Base-by-base conservation (phyloP, 2,888 invertebrate genomes). In the Heteromurus nitidus region DNA sequence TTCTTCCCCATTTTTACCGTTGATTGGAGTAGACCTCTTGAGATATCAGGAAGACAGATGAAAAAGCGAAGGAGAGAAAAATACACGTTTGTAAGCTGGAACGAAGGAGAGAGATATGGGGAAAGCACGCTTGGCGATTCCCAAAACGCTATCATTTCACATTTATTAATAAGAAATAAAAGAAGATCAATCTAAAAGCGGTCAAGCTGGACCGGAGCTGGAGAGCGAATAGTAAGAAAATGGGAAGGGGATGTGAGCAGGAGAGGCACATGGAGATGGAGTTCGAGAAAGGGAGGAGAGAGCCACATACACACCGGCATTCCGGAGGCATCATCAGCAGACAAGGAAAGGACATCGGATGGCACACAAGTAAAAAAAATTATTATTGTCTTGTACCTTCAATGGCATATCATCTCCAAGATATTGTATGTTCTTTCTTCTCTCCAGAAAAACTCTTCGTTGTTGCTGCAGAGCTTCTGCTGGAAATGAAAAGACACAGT, bases 11-110 rank as follows among this genome's bases (percentile, higher is more conserved):
- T 81, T 75, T 81, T 74, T 55, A 47, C 73, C 69, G 74, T 50
- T 81, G 81, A 81, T 81, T 81, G 70, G 70, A 75, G 69, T 70
- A 36, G 68, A 75, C 67, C 81, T 81, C 81, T 81, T 81, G 81
- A 81, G 81, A 81, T 75, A 81, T 81, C 70, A 44, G 7, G 24
- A 24, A 3, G 26, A 47, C n/a, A 68, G n/a, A 7, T 0, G n/a
- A 68, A 50, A 50, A 30, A n/a, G n/a, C 20, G n/a, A 42, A 58
- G 18, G 36, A 70, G 55, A 28, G 16, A 58, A 26, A 50, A n/a
- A 50, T 50, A 50, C 50, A n/a, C 11, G n/a, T n/a, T n/a, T n/a
- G n/a, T 7, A 64, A 18, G 9, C 30, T 13, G 11, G 20, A 60
- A 24, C 16, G 28, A 28, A n/a, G n/a, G n/a, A 60, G 13, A 60